Percentiles rank a stretch among this genome's conserved stretches.
Evolutionary conservation across 2,797 vertebrate species (phyloP).

Genomic region (Dipus sagitta): DNA sequence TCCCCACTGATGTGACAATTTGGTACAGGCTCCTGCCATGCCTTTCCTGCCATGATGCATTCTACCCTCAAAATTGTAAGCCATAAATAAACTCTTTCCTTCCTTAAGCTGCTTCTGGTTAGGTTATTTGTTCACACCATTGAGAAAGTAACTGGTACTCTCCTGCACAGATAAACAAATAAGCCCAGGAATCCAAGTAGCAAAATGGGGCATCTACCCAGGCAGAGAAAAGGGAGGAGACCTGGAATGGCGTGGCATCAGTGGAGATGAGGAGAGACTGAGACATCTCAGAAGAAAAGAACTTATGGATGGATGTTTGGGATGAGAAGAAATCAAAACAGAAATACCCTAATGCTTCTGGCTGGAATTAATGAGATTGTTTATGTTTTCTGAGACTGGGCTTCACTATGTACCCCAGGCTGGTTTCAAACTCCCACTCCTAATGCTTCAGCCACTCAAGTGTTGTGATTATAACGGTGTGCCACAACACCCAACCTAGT

Average conservation of each 20-base stretch:
- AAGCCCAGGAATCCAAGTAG: not conserved
- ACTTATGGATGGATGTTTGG: not conserved
- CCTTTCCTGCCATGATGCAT: too few species aligned
- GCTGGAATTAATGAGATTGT: not conserved
- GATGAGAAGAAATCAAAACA: not conserved
- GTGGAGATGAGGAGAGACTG: not conserved
- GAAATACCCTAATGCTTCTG: not conserved
- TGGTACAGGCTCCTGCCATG: too few species aligned
- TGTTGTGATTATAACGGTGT: not conserved
- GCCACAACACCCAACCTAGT: not conserved
- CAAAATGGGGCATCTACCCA: not conserved
- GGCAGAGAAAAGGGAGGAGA: not conserved
- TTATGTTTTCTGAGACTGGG: not conserved
- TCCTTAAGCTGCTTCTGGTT: too few species aligned
- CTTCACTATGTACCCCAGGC: not conserved
- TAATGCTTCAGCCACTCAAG: not conserved
- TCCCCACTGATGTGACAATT: too few species aligned
- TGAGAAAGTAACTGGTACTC: too few species aligned
- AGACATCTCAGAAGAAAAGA: not conserved
- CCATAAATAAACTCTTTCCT: too few species aligned
- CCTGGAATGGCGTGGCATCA: not conserved
- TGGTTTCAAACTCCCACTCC: not conserved
- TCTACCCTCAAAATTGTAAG: too few species aligned
- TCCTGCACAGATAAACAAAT: not conserved
- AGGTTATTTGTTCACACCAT: too few species aligned